Evolutionary conservation across 2,888 invertebrate genomes (phyloP).

Genomic region (Coenonympha arcania): DNA sequence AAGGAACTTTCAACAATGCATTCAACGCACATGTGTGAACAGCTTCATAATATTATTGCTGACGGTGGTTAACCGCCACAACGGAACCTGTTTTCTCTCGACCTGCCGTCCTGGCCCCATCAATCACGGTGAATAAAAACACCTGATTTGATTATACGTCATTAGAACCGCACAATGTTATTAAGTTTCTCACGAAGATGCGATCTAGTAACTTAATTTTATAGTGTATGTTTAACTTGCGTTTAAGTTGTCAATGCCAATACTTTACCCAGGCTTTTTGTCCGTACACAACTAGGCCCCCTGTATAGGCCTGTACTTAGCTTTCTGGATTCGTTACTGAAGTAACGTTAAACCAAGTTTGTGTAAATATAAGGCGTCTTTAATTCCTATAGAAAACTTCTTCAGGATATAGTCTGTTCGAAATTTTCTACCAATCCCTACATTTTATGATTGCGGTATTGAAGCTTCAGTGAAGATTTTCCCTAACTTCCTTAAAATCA

Average conservation of each 20-base stretch:
- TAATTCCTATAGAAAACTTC: too few species aligned
- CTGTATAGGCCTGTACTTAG: too few species aligned
- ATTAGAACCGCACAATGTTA: conserved; percentile 36
- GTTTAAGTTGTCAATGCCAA: conserved; percentile 1
- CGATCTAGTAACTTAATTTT: conserved; percentile 12
- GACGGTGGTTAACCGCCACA: conserved; percentile 28
- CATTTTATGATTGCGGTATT: too few species aligned
- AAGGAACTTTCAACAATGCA: neutral
- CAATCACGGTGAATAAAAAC: conserved; percentile 56
- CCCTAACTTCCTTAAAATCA: too few species aligned
- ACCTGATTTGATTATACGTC: conserved; percentile 54
- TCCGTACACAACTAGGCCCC: neutral
- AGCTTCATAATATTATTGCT: conserved; percentile 21
- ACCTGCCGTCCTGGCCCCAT: conserved; percentile 45
- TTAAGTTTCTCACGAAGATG: conserved; percentile 23
- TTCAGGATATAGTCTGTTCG: too few species aligned
- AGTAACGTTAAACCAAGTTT: too few species aligned
- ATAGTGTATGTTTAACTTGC: neutral
- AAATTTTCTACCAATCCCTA: too few species aligned
- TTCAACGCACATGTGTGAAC: neutral
- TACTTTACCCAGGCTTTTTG: neutral
- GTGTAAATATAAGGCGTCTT: too few species aligned
- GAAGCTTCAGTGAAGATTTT: too few species aligned
- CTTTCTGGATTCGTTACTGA: too few species aligned
- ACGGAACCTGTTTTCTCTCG: conserved; percentile 51